phyloP scores from a whole-genome alignment of 1,140 invertebrate species.

The Drosophila simulans region DNA sequence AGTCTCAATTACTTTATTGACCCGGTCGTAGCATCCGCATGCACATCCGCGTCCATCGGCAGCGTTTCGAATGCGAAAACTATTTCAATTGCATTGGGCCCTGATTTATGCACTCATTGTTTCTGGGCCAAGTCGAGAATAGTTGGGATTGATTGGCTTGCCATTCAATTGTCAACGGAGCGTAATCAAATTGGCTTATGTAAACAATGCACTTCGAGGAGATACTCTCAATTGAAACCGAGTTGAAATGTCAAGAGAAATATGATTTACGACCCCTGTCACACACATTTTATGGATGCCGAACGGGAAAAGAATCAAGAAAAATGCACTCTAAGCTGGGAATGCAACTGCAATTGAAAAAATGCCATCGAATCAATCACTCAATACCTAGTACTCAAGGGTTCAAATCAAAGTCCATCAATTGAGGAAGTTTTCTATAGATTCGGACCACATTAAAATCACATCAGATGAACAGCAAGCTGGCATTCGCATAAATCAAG shows the following conservation, averaged over 20 bases:
- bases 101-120: conserved; percentile 37
- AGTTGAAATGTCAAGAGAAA: conserved; percentile 79
- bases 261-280: conserved; percentile 65
- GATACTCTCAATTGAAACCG: conserved; percentile 57
- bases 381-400: conserved; percentile 13
- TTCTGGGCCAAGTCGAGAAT: conserved; percentile 53
- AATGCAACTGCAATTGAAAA: conserved; percentile 21
- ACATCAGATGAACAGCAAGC: conserved; percentile 34
- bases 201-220: conserved; percentile 57
- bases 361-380: conserved; percentile 46
- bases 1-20: conserved; percentile 83
- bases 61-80: conserved; percentile 64
- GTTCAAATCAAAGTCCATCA: conserved; percentile 37
- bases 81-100: conserved; percentile 25
- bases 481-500: conserved; percentile 61
- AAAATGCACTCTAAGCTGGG: conserved; percentile 23
- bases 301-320: conserved; percentile 37
- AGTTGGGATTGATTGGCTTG: conserved; percentile 71
- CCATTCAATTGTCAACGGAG: conserved; percentile 70
- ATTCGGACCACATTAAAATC: conserved; percentile 50
- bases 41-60: conserved; percentile 22
- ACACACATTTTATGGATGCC: not conserved
- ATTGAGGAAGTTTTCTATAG: conserved; percentile 30
- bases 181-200: conserved; percentile 79
- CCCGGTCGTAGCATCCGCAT: conserved; percentile 29